Base-by-base conservation (phyloP, 2,888 invertebrate genomes). In the Caenorhabditis becei region DNA sequence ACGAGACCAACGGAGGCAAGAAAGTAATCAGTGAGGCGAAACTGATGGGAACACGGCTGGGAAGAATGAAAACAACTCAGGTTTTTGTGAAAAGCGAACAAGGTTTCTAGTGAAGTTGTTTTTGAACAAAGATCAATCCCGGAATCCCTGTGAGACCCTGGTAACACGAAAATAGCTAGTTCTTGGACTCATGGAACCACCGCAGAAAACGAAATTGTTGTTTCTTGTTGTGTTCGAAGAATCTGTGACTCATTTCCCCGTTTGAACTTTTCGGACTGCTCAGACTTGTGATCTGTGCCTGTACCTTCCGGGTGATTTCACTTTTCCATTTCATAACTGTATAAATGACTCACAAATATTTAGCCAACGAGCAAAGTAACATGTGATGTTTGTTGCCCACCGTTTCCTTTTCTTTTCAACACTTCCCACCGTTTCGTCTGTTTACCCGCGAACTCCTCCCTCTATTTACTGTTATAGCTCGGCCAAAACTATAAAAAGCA, bases 311-410 rank as follows among this genome's bases (percentile, higher is more conserved):
- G 18, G 58, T 63, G 72, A 72, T 74, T 59, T 66, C 74, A 74
- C 32, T 32, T 56, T 65, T 23, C 47, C 37, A 72, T 59, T 59
- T 59, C 59, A 41, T 14, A 72, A 63, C 47, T 26, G 47, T 14
- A n/a, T 16, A 8, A 41, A 26, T 75, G 75, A 66, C 37, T 75
- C 75, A 74, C 56, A 65, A 75, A 66, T 58, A 65, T 65, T 74
- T 65, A 63, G 35, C 35, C 47, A 56, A 65, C 24, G 32, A 26
- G 53, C 58, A 66, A 61, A 59, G 66, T 26, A 66, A 75, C 66
- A 66, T 66, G 75, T 66, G 75, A 74, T 74, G 74, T 74, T 65
- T 74, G 66, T 74, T 74, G 66, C 44, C 44, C 56, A 16, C 16
- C 7, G 24, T 23, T 16, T 44, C 28, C 44, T 56, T 20, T 44